These are phyloP conservation scores for Idaea aversata DNA, from an alignment of 2,888 invertebrate genomes.

Conservation along the genomic window DNA sequence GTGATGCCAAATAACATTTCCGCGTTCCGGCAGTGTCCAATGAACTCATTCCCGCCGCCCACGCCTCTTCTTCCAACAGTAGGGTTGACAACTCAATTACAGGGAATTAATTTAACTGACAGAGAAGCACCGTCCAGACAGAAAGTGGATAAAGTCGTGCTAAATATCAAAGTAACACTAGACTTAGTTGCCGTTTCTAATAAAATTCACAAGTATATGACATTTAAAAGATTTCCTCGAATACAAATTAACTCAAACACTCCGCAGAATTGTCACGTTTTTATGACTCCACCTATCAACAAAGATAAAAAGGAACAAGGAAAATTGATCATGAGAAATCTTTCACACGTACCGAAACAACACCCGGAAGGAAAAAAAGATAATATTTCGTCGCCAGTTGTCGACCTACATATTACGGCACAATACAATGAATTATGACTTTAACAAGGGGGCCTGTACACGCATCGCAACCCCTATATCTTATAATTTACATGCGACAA, in stretches of 20 bases:
- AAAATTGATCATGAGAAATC: constrained; percentile 10
- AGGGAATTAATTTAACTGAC: constrained; percentile 21
- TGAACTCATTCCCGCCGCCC: constrained; percentile 63
- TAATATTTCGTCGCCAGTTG: constrained; percentile 19
- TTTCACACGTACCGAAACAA: constrained; percentile 10
- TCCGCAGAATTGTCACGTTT: constrained; percentile 5
- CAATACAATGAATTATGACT: constrained; percentile 25
- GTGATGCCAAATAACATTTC: constrained; percentile 49
- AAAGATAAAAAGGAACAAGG: constrained; percentile 2
- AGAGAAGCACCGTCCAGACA: constrained; percentile 8
- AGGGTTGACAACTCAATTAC: constrained; percentile 28
- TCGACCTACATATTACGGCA: constrained; percentile 25
- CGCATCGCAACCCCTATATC: constrained; percentile 26
- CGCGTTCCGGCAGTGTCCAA: constrained; percentile 69
- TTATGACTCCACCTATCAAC: constrained; percentile 6
- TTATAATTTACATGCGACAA: constrained; percentile 40
- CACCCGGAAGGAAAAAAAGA: constrained; percentile 18
- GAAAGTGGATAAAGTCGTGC: background rate
- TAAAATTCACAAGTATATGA: too few species aligned
- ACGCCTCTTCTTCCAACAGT: constrained; percentile 37
- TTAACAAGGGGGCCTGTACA: constrained; percentile 15
- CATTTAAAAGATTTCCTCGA: too few species aligned
- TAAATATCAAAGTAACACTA: background rate
- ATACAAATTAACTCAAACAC: too few species aligned
- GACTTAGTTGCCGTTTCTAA: background rate